phyloP scores from a whole-genome alignment of 1,140 invertebrate genomes.

The Halesus radiatus region DNA sequence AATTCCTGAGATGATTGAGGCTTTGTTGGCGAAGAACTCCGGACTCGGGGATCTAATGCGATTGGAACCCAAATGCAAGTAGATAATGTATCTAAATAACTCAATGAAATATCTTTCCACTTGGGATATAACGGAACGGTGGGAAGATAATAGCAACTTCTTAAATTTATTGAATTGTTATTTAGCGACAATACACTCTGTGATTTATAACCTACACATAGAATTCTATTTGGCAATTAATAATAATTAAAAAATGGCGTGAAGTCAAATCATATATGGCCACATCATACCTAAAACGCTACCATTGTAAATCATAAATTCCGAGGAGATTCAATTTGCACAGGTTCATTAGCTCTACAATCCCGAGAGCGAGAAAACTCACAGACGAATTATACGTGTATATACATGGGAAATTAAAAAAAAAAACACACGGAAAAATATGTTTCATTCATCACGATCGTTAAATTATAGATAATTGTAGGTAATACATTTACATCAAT shows the following conservation, averaged over 20 bases:
- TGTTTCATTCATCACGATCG: conserved; percentile 45
- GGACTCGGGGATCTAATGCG: neutral
- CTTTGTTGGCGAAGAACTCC: neutral
- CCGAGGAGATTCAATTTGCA: conserved; percentile 8
- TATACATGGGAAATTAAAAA: conserved; percentile 28
- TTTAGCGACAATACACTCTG: too few species aligned
- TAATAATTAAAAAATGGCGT: too few species aligned
- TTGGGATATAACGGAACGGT: too few species aligned
- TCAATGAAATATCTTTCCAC: too few species aligned
- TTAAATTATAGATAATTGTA: conserved; percentile 53
- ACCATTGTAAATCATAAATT: conserved; percentile 11
- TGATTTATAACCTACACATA: too few species aligned
- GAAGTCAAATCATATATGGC: too few species aligned
- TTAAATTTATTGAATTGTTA: neutral
- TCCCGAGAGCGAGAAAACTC: conserved; percentile 2
- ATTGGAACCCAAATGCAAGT: too few species aligned
- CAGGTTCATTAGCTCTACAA: neutral
- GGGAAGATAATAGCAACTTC: neutral
- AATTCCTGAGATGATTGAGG: conserved; percentile 18
- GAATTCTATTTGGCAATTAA: too few species aligned
- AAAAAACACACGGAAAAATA: conserved; percentile 47
- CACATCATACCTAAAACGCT: neutral
- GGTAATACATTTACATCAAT: conserved; percentile 54
- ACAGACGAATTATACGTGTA: neutral
- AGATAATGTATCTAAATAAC: too few species aligned